These are phyloP conservation scores for Alaudala cheleensis DNA, from an alignment of 2,113 vertebrate genomes.

Conservation along the genomic window DNA sequence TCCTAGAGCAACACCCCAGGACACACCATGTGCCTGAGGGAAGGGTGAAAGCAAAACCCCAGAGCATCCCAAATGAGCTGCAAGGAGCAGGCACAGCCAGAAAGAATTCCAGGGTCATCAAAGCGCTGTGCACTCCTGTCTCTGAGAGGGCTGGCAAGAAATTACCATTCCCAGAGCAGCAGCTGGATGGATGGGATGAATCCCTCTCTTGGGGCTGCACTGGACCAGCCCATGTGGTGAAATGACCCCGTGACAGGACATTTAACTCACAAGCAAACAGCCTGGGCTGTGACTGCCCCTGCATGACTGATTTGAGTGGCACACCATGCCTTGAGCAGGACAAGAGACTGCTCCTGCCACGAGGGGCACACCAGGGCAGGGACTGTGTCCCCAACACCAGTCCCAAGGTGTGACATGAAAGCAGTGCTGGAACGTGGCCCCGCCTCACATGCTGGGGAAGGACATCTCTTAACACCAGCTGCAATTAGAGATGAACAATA, in stretches of 20 bases:
- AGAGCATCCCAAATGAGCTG: not conserved
- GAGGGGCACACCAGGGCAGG: not conserved
- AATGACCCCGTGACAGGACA: not conserved
- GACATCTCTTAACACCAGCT: not conserved
- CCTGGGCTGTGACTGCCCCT: not conserved
- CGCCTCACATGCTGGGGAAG: not conserved
- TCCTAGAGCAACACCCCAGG: not conserved
- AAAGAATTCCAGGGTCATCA: not conserved
- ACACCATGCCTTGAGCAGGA: not conserved
- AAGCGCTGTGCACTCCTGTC: not conserved
- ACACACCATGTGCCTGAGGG: fast-evolving
- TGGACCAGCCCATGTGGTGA: fast-evolving
- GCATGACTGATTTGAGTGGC: not conserved
- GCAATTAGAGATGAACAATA: not conserved
- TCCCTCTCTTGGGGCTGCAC: not conserved
- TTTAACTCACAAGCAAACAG: not conserved
- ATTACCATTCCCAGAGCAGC: not conserved
- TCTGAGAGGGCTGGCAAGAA: not conserved
- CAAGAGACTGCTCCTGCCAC: not conserved
- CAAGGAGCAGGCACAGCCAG: not conserved
- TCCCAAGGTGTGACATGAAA: not conserved
- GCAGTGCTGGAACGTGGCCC: not conserved
- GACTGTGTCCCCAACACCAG: not conserved
- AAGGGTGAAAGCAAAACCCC: not conserved
- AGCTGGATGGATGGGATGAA: not conserved